Evolutionary conservation across 2,888 invertebrate species (phyloP).

Genomic region (Drosophila setosimentum): DNA sequence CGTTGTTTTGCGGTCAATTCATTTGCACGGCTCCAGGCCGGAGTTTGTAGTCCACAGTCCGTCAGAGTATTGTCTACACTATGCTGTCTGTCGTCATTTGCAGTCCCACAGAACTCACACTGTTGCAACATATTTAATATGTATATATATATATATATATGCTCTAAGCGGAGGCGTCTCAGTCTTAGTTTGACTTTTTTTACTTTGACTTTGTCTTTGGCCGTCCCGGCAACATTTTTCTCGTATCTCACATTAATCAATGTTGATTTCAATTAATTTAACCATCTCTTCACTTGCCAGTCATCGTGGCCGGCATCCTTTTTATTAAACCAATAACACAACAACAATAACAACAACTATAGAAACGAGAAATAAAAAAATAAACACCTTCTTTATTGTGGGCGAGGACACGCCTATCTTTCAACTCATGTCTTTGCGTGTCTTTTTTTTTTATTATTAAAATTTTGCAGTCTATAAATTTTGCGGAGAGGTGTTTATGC

Average conservation of each 20-base stretch:
- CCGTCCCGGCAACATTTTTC: conserved; percentile 56
- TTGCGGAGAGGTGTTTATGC: conserved; percentile 59
- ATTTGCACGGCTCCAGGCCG: conserved; percentile 59
- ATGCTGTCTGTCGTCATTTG: background rate
- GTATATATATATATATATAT: conserved; percentile 38
- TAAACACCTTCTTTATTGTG: conserved; percentile 49
- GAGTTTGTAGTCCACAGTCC: conserved; percentile 6
- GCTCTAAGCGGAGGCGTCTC: conserved; percentile 35
- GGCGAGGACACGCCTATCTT: conserved; percentile 50
- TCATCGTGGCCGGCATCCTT: conserved; percentile 59
- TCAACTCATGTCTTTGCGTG: conserved; percentile 46
- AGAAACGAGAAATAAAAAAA: conserved; percentile 12
- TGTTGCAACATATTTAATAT: conserved; percentile 33
- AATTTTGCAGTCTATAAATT: conserved; percentile 79
- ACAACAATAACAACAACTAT: conserved; percentile 17
- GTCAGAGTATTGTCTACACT: background rate
- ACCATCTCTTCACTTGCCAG: conserved; percentile 80
- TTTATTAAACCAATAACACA: conserved; percentile 62
- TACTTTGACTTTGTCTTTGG: conserved; percentile 40
- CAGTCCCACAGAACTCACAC: conserved; percentile 41
- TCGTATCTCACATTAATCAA: conserved; percentile 80
- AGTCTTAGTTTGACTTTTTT: conserved; percentile 1
- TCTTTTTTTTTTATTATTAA: conserved; percentile 43
- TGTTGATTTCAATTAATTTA: conserved; percentile 82
- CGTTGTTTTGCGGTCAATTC: conserved; percentile 72